Base-by-base conservation (phyloP, 2,888 invertebrate genomes). In the Andrena marginata region DNA sequence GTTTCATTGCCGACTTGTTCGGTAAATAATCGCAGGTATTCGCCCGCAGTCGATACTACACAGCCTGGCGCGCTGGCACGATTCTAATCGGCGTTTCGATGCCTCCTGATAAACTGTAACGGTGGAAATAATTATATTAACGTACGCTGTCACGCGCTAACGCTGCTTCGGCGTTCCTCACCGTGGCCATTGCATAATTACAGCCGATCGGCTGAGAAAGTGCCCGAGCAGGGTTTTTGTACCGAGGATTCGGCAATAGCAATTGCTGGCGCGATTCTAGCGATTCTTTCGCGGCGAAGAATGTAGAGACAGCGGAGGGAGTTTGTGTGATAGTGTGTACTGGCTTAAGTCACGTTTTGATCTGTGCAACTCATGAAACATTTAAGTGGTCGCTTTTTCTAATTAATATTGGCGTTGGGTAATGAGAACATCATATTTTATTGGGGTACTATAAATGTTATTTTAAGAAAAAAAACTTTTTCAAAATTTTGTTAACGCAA, bases 51-150 rank as follows among this genome's bases (percentile, higher is more conserved):
- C 60, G 65, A 74, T 63, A 31, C 29, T 13, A 10, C 42, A 42
- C 42, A 13, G 26, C 1, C 1, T 13, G 20, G 51, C 59, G 42
- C 72, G 35, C 4, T 20, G n/a, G 56, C 26, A 69, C 73, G 63
- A 84, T 79, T 84, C 72, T 73, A 75, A 75, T 86, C 76, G 78
- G 33, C 51, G 42, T 60, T 79, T 84, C 78, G 71, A 82, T 81
- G 67, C 48, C 56, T 73, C 10, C 54, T 54, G 82, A 84, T 77
- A 82, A 77, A 82, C 64, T 71, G 69, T 70, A 73, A 69, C 72
- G 72, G 69, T 35, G 49, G 67, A 42, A 71, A 75, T 84, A 71
- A 77, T 82, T 82, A 75, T 71, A 81, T 82, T 71, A 70, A 65
- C 48, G 23, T 31, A 48, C 23, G n/a, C 48, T 13, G 72, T 16